phyloP scores from a whole-genome alignment of 2,888 invertebrate species.

The Electrophaes corylata region DNA sequence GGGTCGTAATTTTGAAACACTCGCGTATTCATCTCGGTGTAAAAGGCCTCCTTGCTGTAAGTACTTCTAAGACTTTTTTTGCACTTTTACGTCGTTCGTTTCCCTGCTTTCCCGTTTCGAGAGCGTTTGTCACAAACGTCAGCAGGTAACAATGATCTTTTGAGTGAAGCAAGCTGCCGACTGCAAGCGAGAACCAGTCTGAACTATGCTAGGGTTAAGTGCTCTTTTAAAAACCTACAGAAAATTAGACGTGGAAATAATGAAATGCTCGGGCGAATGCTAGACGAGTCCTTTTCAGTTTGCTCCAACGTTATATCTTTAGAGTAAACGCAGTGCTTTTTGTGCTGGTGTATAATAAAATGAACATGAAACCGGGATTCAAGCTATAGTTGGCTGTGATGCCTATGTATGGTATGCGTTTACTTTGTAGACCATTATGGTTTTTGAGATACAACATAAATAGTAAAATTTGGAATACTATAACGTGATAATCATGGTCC shows the following conservation, averaged over 20 bases:
- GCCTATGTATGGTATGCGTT: conserved; percentile 20
- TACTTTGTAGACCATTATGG: no score
- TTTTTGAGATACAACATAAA: no score
- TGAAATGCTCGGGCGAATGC: conserved; percentile 40
- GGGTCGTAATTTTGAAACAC: conserved; percentile 64
- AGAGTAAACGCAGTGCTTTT: conserved; percentile 34
- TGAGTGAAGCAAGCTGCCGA: conserved; percentile 58
- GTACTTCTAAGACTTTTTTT: conserved; percentile 45
- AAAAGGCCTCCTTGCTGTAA: conserved; percentile 54
- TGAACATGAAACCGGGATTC: conserved; percentile 27
- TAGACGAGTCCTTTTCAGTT: conserved; percentile 36
- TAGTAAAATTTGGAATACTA: neutral
- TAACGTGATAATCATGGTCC: no score
- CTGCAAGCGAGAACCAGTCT: conserved; percentile 43
- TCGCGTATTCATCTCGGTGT: conserved; percentile 56
- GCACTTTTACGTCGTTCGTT: conserved; percentile 49
- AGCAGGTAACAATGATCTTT: conserved; percentile 71
- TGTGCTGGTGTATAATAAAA: conserved; percentile 32
- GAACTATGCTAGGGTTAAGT: conserved; percentile 54
- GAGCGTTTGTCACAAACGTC: conserved; percentile 63
- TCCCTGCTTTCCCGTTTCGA: conserved; percentile 50
- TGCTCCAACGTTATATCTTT: conserved; percentile 35
- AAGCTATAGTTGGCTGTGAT: conserved; percentile 23
- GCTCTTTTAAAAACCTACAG: conserved; percentile 58
- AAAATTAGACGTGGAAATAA: conserved; percentile 61